phyloP scores from a whole-genome alignment of 2,888 invertebrate species.

The Drosophila diplacantha region DNA sequence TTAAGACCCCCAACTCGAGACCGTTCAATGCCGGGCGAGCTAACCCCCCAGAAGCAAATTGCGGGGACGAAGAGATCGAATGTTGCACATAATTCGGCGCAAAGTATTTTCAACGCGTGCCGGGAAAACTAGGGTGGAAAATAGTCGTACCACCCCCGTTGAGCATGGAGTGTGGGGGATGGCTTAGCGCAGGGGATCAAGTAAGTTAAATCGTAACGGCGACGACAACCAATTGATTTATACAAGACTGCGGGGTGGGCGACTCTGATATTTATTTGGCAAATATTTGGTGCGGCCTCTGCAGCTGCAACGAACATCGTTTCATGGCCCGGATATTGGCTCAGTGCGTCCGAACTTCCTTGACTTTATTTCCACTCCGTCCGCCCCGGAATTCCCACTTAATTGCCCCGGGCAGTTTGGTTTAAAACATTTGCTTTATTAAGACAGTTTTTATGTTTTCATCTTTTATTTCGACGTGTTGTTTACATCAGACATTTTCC shows the following conservation, averaged over 20 bases:
- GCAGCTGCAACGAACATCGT: slow-evolving; percentile 50
- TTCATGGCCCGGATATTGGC: slow-evolving; percentile 54
- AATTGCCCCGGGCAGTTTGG: slow-evolving; percentile 50
- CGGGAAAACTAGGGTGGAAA: slow-evolving; percentile 38
- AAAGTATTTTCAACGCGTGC: slow-evolving; percentile 63
- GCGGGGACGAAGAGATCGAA: slow-evolving; percentile 62
- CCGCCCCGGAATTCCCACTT: slow-evolving; percentile 19
- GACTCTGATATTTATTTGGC: slow-evolving; percentile 63
- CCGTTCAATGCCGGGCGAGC: slow-evolving; percentile 19
- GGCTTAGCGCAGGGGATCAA: slow-evolving; percentile 35
- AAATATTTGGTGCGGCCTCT: slow-evolving; percentile 64
- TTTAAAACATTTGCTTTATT: slow-evolving; percentile 51
- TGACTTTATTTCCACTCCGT: not conserved
- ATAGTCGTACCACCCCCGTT: slow-evolving; percentile 8
- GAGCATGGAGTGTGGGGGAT: not conserved
- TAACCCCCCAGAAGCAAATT: slow-evolving; percentile 36
- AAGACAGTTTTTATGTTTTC: slow-evolving; percentile 36
- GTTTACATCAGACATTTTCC: slow-evolving; percentile 44
- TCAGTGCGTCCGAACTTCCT: slow-evolving; percentile 33
- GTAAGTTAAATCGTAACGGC: slow-evolving; percentile 57
- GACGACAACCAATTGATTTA: slow-evolving; percentile 69
- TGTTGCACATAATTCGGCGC: slow-evolving; percentile 62
- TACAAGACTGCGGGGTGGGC: slow-evolving; percentile 28
- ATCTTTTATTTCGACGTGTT: slow-evolving; percentile 53
- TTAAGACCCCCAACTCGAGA: slow-evolving; percentile 19